Conservation (phyloP, 2,113 vertebrate genomes). For the Sphyrna mokarran region DNA sequence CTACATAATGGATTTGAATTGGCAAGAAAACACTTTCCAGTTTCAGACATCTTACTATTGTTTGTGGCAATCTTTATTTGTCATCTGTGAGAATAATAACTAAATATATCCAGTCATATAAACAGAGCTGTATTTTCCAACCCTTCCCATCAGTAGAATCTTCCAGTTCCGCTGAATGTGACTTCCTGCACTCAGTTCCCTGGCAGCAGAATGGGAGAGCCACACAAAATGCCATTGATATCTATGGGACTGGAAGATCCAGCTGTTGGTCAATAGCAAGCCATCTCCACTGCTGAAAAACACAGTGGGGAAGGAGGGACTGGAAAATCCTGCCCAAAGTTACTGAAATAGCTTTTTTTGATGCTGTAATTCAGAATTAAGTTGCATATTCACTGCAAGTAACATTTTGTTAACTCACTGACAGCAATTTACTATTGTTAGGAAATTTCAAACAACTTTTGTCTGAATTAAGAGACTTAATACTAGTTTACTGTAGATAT, state of each 20-base stretch:
- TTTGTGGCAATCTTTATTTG: neutral
- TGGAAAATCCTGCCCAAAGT: neutral
- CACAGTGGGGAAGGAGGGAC: too few relatives aligned
- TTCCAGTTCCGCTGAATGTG: too few relatives aligned
- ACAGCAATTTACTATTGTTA: neutral
- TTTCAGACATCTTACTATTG: neutral
- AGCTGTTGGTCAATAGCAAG: too few relatives aligned
- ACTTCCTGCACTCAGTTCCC: too few relatives aligned
- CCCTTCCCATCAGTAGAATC: too few relatives aligned
- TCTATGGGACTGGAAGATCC: too few relatives aligned
- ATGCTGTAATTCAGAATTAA: neutral
- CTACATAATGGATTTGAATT: neutral
- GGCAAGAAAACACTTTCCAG: neutral
- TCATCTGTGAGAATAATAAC: neutral
- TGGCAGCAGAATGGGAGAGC: too few relatives aligned
- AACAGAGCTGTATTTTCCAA: neutral
- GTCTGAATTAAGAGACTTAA: too few relatives aligned
- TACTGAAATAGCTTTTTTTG: neutral
- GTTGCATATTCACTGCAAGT: too few relatives aligned
- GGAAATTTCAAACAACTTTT: neutral
- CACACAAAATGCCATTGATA: too few relatives aligned
- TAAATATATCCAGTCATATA: neutral
- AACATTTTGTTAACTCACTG: neutral
- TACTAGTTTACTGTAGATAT: neutral
- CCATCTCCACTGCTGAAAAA: too few relatives aligned